These are phyloP conservation scores for Serinus canaria DNA, from an alignment of 2,113 vertebrate species.

Conservation along the genomic window DNA sequence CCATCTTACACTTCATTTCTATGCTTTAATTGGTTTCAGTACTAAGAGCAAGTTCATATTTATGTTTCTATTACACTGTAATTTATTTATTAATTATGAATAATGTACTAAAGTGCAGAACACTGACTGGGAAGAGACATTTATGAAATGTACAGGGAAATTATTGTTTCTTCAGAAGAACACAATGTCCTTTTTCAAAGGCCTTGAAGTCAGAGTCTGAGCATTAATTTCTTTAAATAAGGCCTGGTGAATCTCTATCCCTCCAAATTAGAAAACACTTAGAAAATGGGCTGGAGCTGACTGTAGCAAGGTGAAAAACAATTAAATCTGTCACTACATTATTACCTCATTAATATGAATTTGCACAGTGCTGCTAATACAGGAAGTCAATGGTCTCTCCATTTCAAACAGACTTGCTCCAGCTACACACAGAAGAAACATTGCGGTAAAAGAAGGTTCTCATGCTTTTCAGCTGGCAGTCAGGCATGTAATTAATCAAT, in stretches of 20 bases:
- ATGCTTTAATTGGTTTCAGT: neutral
- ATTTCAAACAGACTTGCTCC: neutral
- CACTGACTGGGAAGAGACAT: neutral
- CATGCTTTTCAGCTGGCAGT: neutral
- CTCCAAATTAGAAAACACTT: neutral
- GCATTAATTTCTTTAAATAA: neutral
- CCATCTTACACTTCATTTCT: neutral
- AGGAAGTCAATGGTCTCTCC: neutral
- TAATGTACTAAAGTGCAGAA: neutral
- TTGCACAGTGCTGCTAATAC: neutral
- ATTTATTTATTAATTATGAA: constrained; percentile 39
- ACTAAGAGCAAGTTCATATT: neutral
- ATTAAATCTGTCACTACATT: neutral
- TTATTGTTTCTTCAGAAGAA: neutral
- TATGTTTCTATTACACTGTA: neutral
- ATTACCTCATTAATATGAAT: constrained; percentile 15
- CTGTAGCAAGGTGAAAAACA: constrained; percentile 10
- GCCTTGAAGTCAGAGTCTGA: neutral
- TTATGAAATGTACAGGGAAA: neutral
- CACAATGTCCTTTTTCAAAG: neutral
- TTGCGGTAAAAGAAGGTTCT: neutral
- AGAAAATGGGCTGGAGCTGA: neutral
- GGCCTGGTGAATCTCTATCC: neutral
- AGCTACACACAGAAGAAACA: neutral
- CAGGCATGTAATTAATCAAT: constrained; percentile 33